Evolutionary conservation across 1,140 invertebrate genomes (phyloP).

Genomic region (Tyrophagus putrescentiae): DNA sequence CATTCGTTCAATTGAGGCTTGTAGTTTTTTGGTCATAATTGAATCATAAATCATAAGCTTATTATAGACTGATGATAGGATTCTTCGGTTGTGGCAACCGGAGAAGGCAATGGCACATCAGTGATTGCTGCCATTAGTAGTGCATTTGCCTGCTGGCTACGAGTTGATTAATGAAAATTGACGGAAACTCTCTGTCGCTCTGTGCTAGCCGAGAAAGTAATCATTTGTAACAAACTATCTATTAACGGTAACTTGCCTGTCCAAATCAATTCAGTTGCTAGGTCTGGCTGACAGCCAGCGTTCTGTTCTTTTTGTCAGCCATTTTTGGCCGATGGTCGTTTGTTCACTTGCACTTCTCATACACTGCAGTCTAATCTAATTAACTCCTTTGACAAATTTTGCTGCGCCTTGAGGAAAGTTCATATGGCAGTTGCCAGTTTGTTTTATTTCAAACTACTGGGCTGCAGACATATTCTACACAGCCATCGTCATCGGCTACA

Average conservation of each 20-base stretch:
- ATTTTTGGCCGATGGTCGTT: no score
- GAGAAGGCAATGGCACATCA: no score
- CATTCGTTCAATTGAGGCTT: neutral
- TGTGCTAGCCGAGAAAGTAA: no score
- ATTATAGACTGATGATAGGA: neutral
- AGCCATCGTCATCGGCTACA: no score
- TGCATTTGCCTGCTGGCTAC: neutral
- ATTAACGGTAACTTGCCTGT: neutral
- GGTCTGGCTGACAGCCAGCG: neutral
- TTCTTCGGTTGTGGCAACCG: neutral
- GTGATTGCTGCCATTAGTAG: neutral
- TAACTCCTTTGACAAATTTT: constrained; percentile 13
- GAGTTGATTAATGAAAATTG: constrained; percentile 12
- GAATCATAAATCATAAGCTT: constrained; percentile 4
- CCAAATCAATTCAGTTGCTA: neutral
- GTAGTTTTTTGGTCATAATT: no score
- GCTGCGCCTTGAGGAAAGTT: no score
- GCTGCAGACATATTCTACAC: no score
- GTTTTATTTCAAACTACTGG: no score
- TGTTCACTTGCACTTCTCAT: no score
- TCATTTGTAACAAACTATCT: constrained; percentile 4
- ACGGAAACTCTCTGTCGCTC: neutral
- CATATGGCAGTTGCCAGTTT: no score
- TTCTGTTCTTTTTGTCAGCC: neutral
- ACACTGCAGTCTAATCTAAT: constrained; percentile 6